phyloP scores from a whole-genome alignment of 2,797 vertebrate genomes.

The Acropternis orthonyx region DNA sequence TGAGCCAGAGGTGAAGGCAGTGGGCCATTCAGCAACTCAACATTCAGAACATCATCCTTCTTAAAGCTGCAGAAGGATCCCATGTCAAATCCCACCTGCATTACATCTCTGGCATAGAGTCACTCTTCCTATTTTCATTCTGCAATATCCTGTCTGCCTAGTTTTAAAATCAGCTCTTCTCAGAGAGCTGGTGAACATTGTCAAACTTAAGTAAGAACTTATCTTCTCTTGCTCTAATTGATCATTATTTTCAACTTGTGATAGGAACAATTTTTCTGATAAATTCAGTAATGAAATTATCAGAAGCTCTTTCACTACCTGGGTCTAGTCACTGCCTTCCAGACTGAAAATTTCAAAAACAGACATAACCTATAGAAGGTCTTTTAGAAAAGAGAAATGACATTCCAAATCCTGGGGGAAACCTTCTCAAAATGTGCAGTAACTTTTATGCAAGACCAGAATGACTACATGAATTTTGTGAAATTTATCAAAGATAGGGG shows the following conservation, averaged over 20 bases:
- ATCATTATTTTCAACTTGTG: neutral
- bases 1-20: neutral
- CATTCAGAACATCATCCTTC: neutral
- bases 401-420: neutral
- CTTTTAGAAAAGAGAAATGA: neutral
- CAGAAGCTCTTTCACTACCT: neutral
- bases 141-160: neutral
- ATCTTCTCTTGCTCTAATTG: neutral
- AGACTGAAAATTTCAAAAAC: neutral
- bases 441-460: neutral
- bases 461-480: neutral
- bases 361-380: neutral
- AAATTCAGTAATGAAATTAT: neutral
- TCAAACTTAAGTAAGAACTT: neutral
- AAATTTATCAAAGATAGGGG: neutral
- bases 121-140: neutral
- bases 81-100: fast-evolving
- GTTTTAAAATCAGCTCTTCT: neutral
- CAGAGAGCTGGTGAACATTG: neutral
- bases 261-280: neutral
- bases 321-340: neutral
- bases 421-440: neutral
- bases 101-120: fast-evolving
- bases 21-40: neutral
- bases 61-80: neutral